Base-by-base conservation (phyloP, 35 echinoderm and acorn worm genomes). In the Diadema setosum region DNA sequence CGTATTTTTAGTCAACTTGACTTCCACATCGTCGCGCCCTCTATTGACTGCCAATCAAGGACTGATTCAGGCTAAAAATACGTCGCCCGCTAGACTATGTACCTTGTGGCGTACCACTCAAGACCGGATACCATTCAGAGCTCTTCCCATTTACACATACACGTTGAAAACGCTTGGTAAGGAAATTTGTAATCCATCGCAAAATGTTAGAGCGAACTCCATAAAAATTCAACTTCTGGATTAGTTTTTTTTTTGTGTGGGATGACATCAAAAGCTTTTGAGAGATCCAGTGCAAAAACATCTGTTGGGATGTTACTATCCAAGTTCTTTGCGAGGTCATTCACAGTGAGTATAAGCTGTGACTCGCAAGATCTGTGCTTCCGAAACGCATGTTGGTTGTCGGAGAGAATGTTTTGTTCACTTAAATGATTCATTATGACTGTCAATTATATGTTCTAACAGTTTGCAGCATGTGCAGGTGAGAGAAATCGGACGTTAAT, bases 401-500 rank as follows among this genome's bases (percentile, higher is more conserved):
- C 67, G 15, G 85, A 46, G 15, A 87, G 46, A 43, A 75, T 87
- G 44, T 87, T 87, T 18, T 87, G 49, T 7, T 41, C 65, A 32
- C 1, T 65, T 29, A 85, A 24, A 25, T 57, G 34, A 39, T 83
- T 81, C 58, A 90, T 67, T 5, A 90, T 84, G 81, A 29, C 88
- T 83, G 37, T 70, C 26, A 8, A 90, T 29, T 15, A 90, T 84
- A 64, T 90, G 80, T 49, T 90, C 88, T 3, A n/a, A n/a, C n/a
- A n/a, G n/a, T n/a, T n/a, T n/a, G n/a, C n/a, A n/a, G n/a, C n/a
- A n/a, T n/a, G n/a, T 67, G 26, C 4, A 90, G 56, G 31, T 90
- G 17, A 90, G 81, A 48, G 88, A 90, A 4, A 84, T 70, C 6
- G 88, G 88, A 4, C 80, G 32, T 30, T 84, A 90, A 39, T 90